These are phyloP conservation scores for Harpalus rubripes DNA, from an alignment of 2,888 invertebrate genomes.

Conservation along the genomic window DNA sequence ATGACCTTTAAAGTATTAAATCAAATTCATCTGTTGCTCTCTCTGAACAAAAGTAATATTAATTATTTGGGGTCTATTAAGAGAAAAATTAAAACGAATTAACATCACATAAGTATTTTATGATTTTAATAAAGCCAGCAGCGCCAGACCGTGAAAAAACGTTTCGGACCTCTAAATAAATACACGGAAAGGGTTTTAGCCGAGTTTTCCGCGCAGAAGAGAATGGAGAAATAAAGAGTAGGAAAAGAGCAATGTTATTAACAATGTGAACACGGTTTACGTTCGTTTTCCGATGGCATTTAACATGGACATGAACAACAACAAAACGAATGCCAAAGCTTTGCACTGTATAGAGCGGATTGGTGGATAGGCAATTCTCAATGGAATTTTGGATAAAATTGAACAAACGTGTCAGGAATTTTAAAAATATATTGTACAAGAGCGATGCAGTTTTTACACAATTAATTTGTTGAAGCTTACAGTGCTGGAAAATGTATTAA, in stretches of 20 bases:
- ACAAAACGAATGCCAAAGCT: background rate
- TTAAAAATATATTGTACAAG: background rate
- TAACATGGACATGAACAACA: background rate
- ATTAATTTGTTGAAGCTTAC: too few species aligned
- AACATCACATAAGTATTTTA: slow-evolving; percentile 15
- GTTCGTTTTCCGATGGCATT: background rate
- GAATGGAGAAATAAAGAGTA: background rate
- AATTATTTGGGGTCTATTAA: background rate
- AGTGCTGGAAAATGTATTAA: too few species aligned
- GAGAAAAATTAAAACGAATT: slow-evolving; percentile 23
- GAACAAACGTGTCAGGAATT: background rate
- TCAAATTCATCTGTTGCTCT: background rate
- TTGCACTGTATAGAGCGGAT: background rate
- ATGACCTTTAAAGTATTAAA: background rate
- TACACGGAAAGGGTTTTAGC: slow-evolving; percentile 50
- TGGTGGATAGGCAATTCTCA: background rate
- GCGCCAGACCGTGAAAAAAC: slow-evolving; percentile 24
- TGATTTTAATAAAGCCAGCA: slow-evolving; percentile 18
- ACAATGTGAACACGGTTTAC: slow-evolving; percentile 5
- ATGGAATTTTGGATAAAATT: background rate
- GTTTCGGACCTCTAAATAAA: slow-evolving; percentile 28
- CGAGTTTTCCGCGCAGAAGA: slow-evolving; percentile 9
- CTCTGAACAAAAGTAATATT: background rate
- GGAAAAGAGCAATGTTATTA: background rate
- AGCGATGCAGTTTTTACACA: too few species aligned